Evolutionary conservation across 2,797 vertebrate genomes (phyloP).

Genomic region (Typhlichthys subterraneus): DNA sequence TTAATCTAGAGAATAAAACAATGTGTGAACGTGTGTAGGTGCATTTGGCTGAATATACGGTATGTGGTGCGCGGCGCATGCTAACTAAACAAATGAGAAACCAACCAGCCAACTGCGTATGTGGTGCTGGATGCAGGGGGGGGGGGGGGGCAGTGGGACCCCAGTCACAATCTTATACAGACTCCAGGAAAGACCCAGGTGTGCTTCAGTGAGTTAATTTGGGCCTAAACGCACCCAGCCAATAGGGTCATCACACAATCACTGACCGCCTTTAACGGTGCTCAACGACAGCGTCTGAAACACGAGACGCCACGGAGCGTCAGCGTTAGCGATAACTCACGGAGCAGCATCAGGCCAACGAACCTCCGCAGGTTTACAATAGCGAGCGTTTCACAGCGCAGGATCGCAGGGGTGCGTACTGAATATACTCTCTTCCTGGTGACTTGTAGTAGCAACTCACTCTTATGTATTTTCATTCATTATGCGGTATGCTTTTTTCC

Average conservation of each 20-base stretch:
- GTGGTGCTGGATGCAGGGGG: background rate
- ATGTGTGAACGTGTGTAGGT: no score
- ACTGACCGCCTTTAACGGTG: slow-evolving; percentile 29
- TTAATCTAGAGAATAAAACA: no score
- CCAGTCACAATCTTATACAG: no score
- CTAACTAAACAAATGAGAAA: no score
- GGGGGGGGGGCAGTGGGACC: background rate
- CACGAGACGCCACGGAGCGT: slow-evolving; percentile 38
- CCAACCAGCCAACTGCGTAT: no score
- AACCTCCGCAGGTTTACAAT: background rate
- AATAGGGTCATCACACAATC: slow-evolving; percentile 4
- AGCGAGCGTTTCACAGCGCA: slow-evolving; percentile 16
- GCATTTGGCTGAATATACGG: no score
- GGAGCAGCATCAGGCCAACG: background rate
- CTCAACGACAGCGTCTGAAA: slow-evolving; percentile 58
- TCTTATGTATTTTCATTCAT: slow-evolving; percentile 28
- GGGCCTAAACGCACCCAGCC: no score
- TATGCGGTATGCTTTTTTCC: slow-evolving; percentile 10
- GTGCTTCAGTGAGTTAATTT: no score
- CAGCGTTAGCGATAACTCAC: slow-evolving; percentile 36
- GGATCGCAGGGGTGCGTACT: slow-evolving; percentile 23
- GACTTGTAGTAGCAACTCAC: no score
- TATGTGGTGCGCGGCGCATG: no score
- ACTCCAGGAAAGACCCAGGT: no score
- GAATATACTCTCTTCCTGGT: slow-evolving; percentile 46